A percentile compares a stretch with the other conserved stretches of the same genome.
phyloP scores from a whole-genome alignment of 2,888 invertebrate genomes.

The Lasiommata megera region DNA sequence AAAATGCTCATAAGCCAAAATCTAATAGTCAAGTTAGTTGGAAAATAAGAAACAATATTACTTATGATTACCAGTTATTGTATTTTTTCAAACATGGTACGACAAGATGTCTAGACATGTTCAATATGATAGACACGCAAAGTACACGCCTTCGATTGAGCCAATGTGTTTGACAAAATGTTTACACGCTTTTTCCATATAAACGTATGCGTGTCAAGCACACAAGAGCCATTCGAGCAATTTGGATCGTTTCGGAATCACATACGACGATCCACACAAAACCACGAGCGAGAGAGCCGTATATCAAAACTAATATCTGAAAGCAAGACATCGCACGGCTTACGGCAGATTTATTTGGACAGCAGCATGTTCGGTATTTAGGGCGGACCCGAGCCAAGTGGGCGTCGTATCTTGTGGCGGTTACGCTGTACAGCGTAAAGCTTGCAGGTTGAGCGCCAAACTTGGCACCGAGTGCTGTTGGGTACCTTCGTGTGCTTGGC shows the following conservation, averaged over 20 bases:
- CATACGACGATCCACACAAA: not conserved
- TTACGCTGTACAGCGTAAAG: constrained; percentile 24
- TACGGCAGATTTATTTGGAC: constrained; percentile 31
- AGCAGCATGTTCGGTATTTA: constrained; percentile 29
- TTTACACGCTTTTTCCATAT: not conserved
- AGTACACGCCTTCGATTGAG: not conserved
- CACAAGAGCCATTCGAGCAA: not conserved
- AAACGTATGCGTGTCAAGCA: not conserved
- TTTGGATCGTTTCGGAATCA: not conserved
- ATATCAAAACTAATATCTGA: constrained; percentile 12
- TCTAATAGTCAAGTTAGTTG: too few relatives aligned
- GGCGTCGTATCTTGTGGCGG: constrained; percentile 50
- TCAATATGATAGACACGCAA: not conserved
- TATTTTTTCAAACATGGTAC: not conserved
- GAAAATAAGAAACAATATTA: too few relatives aligned
- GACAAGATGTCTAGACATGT: not conserved
- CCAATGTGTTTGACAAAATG: not conserved
- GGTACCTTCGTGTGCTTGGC: not conserved
- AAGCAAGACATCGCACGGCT: constrained; percentile 5
- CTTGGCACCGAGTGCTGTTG: not conserved
- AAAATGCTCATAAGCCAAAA: too few relatives aligned
- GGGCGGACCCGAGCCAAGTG: constrained; percentile 56
- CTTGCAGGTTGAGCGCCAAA: constrained; percentile 1
- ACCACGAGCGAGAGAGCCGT: not conserved
- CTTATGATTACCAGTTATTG: too few relatives aligned